A percentile compares a stretch with the other conserved stretches of the same genome.
These are phyloP conservation scores for Andrena camellia DNA, from an alignment of 2,888 invertebrate genomes.

Conservation along the genomic window DNA sequence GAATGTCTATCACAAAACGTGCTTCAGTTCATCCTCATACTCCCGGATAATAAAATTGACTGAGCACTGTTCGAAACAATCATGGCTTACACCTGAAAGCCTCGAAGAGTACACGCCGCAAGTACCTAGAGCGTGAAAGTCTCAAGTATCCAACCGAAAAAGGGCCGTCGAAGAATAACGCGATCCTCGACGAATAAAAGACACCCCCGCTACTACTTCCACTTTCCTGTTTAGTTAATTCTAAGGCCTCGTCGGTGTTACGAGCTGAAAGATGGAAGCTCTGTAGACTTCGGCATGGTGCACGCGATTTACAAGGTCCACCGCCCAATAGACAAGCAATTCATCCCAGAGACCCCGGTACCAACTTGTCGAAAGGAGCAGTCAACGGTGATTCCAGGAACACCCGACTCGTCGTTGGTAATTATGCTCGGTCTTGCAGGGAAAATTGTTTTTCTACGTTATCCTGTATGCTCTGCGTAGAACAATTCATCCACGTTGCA, in stretches of 20 bases:
- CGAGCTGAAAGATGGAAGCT: slow-evolving; percentile 77
- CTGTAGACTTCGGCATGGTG: slow-evolving; percentile 77
- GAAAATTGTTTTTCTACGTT: not conserved
- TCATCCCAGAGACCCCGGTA: slow-evolving; percentile 68
- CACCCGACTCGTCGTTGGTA: slow-evolving; percentile 74
- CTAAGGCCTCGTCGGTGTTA: slow-evolving; percentile 78
- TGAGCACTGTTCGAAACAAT: too few relatives aligned
- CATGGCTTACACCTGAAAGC: too few relatives aligned
- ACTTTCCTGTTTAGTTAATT: slow-evolving; percentile 66
- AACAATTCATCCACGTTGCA: slow-evolving; percentile 43
- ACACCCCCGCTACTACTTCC: not conserved
- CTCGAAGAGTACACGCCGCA: too few relatives aligned
- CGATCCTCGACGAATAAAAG: too few relatives aligned
- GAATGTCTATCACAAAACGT: too few relatives aligned
- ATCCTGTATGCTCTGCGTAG: slow-evolving; percentile 17
- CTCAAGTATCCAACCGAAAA: too few relatives aligned
- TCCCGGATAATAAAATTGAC: too few relatives aligned
- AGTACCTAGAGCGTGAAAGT: too few relatives aligned
- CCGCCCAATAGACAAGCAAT: slow-evolving; percentile 9
- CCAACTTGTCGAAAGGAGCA: not conserved
- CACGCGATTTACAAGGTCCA: slow-evolving; percentile 68
- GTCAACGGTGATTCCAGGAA: slow-evolving; percentile 60
- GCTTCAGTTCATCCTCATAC: too few relatives aligned
- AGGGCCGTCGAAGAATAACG: too few relatives aligned
- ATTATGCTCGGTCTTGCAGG: not conserved